Evolutionary conservation across 2,113 vertebrate species (phyloP), one percentile per base, ranked within the genome.

Genomic region (Planiliza haematocheilus): DNA sequence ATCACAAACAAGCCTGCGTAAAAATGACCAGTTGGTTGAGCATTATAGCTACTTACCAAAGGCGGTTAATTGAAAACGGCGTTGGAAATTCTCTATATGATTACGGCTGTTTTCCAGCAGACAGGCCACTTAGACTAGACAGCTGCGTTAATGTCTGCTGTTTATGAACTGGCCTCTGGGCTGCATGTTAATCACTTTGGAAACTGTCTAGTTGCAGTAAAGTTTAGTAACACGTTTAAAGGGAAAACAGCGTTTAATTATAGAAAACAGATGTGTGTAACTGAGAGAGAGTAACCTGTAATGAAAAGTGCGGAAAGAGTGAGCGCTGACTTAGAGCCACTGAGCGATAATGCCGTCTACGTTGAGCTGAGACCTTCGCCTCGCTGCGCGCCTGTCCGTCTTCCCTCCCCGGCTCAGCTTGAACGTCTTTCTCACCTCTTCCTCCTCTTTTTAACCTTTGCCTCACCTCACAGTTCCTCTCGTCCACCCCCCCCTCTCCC

Each of bases 31-130:
- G 2, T 46, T 70, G 51, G 34, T 45, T 64, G 37, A 66, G 56
- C 37, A 74, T 60, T 48, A 74, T 48, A 60, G 21, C 43, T 65
- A 52, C 57, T 66, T 59, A 52, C 7, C 66, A 55, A n/a, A 50
- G 9, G 13, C 43, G 34, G 56, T 66, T 64, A 10, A 65, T 63
- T 64, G 42, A n/a, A 76, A 69, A 50, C 65, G 66, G 14, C 45
- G 48, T 7, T 48, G 46, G 24, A 55, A 43, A 55, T 60, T 36
- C 11, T 42, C 16, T 16, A 1, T 58, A 55, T 67, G 4, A 5
- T 82, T 48, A 63, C 60, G 43, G 60, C 51, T 76, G 48, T 67
- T 50, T 61, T 34, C n/a, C 51, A 70, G 50, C 49, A 56, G 70
- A 34, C 46, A n/a, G 10, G 4, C 10, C 43, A 51, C 30, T 73